Evolutionary conservation across 2,888 invertebrate species (phyloP).

Genomic region (Brachypterus glaber): DNA sequence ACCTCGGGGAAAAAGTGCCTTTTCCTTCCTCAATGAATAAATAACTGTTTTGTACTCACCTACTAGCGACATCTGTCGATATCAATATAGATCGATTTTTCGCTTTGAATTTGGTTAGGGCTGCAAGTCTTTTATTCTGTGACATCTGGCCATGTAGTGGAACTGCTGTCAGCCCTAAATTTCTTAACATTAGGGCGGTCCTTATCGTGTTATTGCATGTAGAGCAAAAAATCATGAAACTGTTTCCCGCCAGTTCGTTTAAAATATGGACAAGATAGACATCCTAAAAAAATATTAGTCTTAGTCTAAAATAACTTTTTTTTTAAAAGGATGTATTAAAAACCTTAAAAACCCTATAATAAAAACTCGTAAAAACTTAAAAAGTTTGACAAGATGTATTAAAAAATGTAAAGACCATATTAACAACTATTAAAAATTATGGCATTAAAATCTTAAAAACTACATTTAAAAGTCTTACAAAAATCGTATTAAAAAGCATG

Average conservation of each 20-base stretch:
- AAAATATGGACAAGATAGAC: slow-evolving; percentile 91
- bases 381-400: too few relatives aligned
- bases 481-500: too few relatives aligned
- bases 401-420: too few relatives aligned
- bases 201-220: slow-evolving; percentile 90
- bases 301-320: too few relatives aligned
- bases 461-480: too few relatives aligned
- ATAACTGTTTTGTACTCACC: slow-evolving; percentile 57
- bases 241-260: slow-evolving; percentile 90
- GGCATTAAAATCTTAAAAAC: too few relatives aligned
- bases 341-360: too few relatives aligned
- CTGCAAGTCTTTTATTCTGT: slow-evolving; percentile 90
- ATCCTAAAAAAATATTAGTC: slow-evolving; percentile 66
- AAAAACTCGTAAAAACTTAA: too few relatives aligned
- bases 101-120: slow-evolving; percentile 92
- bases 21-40: too few relatives aligned
- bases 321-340: too few relatives aligned
- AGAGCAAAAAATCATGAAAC: slow-evolving; percentile 94
- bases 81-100: slow-evolving; percentile 90
- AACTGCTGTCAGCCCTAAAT: slow-evolving; percentile 86
- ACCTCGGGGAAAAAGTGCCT: too few relatives aligned
- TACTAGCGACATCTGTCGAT: slow-evolving; percentile 97
- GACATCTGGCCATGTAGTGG: slow-evolving; percentile 99
- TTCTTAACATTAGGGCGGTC: slow-evolving; percentile 78
- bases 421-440: too few relatives aligned